A percentile compares a stretch with the other conserved stretches of the same genome.
Conservation (phyloP, 2,888 invertebrate species). For the Chironomus tentans region DNA sequence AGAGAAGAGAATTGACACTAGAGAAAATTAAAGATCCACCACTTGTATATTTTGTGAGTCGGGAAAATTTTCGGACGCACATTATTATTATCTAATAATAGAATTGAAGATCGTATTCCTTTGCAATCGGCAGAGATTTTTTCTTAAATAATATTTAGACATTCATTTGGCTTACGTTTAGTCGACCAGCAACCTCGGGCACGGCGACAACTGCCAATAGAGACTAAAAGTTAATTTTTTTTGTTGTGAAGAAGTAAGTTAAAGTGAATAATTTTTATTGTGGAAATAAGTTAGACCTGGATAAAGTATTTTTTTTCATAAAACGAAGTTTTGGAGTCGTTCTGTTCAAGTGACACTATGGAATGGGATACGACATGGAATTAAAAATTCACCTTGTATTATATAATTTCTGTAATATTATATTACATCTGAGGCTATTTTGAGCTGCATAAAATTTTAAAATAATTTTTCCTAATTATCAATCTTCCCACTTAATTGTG, state of each 20-base stretch:
- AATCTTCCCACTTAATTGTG: no score
- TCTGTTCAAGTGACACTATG: not conserved
- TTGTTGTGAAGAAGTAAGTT: slow-evolving; percentile 22
- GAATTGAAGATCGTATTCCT: not conserved
- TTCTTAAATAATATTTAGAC: not conserved
- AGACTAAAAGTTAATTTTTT: slow-evolving; percentile 8
- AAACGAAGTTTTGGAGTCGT: not conserved
- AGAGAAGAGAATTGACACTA: no score
- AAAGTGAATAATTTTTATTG: not conserved
- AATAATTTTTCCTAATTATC: no score
- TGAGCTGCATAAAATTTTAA: no score
- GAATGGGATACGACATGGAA: not conserved
- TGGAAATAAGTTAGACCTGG: not conserved
- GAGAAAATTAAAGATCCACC: no score
- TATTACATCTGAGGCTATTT: no score
- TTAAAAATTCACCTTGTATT: not conserved
- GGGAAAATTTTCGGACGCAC: not conserved
- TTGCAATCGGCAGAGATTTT: not conserved
- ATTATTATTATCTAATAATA: not conserved
- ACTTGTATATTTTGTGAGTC: no score
- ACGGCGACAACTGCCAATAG: slow-evolving; percentile 44
- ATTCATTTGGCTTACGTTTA: slow-evolving; percentile 33
- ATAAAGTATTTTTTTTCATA: not conserved
- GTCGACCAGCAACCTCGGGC: slow-evolving; percentile 46
- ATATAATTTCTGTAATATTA: not conserved